Conservation (phyloP, 2,113 vertebrate genomes). For the Halichoerus grypus region DNA sequence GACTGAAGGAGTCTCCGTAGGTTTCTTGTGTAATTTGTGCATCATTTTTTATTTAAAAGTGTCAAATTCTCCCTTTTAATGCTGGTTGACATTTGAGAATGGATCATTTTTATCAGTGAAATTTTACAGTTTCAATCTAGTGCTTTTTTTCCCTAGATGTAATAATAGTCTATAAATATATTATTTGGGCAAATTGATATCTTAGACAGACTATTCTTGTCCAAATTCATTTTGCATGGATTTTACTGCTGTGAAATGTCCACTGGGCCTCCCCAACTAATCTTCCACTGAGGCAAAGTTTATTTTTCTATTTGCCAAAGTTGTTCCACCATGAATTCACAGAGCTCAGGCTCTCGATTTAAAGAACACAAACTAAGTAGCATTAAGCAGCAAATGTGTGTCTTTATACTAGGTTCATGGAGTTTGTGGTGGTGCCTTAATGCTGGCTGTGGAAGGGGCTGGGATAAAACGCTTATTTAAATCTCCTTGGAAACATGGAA, state of each 20-base stretch:
- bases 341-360: constrained; percentile 40
- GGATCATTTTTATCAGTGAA: constrained; percentile 84
- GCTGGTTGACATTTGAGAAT: constrained; percentile 81
- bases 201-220: constrained; percentile 75
- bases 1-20: constrained; percentile 80
- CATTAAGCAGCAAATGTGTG: constrained; percentile 74
- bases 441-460: neutral
- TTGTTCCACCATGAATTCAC: constrained; percentile 45
- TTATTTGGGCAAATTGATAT: constrained; percentile 83
- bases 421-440: constrained; percentile 40
- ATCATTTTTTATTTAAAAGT: constrained; percentile 88
- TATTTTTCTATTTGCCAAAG: constrained; percentile 73
- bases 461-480: constrained; percentile 56
- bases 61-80: constrained; percentile 77
- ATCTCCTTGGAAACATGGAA: constrained; percentile 39
- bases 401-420: constrained; percentile 43
- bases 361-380: constrained; percentile 69
- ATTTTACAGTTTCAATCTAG: constrained; percentile 84
- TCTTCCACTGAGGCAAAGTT: constrained; percentile 45
- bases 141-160: constrained; percentile 71
- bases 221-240: constrained; percentile 79
- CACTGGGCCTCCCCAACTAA: constrained; percentile 66
- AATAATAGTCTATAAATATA: constrained; percentile 80
- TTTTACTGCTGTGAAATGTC: constrained; percentile 58
- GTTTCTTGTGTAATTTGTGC: constrained; percentile 86